Conservation (phyloP, 2,113 vertebrate species). For the human region DNA sequence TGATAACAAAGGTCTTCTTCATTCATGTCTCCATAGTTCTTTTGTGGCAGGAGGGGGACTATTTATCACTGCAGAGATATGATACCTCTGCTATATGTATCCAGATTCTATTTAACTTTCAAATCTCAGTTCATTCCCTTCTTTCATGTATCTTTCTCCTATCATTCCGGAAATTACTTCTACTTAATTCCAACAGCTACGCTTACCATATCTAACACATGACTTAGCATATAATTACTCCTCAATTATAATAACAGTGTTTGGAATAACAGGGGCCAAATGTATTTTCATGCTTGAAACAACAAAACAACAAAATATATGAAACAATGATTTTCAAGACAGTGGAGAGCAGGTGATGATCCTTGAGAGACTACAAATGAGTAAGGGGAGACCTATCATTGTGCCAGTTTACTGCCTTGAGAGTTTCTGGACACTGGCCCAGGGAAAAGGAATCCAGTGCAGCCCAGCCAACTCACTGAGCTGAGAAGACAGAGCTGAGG, state of each 20-base stretch:
- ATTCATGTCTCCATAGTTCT: not conserved
- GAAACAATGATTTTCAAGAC: not conserved
- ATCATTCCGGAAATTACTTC: constrained; percentile 11
- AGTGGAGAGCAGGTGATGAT: not conserved
- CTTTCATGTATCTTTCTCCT: not conserved
- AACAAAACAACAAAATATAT: not conserved
- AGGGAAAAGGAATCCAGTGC: not conserved
- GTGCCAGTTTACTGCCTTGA: not conserved
- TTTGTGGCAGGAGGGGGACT: not conserved
- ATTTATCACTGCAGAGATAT: not conserved
- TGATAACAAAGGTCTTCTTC: not conserved
- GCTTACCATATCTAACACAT: not conserved
- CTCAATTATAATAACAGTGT: not conserved
- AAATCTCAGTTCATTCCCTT: not conserved
- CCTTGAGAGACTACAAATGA: not conserved
- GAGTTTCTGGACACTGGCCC: not conserved
- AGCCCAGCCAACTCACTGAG: not conserved
- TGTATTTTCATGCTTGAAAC: not conserved
- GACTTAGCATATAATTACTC: constrained; percentile 20
- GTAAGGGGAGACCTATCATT: not conserved
- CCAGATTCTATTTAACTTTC: not conserved
- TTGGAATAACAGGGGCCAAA: not conserved
- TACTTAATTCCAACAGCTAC: constrained; percentile 22
- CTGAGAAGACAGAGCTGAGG: not conserved
- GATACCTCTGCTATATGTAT: not conserved